Percentiles rank a stretch among this genome's conserved stretches.
phyloP scores from a whole-genome alignment of 2,888 invertebrate species.

The Orthonevra nobilis region DNA sequence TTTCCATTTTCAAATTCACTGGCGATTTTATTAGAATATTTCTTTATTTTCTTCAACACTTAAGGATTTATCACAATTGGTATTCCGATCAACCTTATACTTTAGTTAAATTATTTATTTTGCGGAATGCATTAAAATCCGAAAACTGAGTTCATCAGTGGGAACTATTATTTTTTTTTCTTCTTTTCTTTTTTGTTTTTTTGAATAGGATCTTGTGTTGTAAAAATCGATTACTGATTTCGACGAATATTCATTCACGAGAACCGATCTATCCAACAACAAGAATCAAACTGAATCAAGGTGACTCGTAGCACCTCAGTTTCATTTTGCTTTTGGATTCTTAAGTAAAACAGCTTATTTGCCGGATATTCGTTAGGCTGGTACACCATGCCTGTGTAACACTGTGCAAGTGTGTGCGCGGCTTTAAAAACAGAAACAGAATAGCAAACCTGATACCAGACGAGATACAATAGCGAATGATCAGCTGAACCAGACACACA shows the following conservation, averaged over 20 bases:
- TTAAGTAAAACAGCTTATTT: conserved; percentile 55
- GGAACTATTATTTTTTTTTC: too few species aligned
- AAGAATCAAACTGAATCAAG: conserved; percentile 79
- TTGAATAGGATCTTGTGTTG: conserved; percentile 59
- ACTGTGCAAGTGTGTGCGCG: conserved; percentile 33
- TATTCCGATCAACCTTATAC: conserved; percentile 40
- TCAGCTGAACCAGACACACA: conserved; percentile 52
- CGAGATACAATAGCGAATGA: conserved; percentile 30
- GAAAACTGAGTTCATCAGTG: conserved; percentile 15
- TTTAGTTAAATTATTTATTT: conserved; percentile 18
- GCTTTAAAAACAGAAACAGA: conserved; percentile 25
- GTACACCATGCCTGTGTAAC: conserved; percentile 35
- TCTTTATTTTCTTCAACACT: conserved; percentile 1
- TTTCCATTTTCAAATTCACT: too few species aligned
- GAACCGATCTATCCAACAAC: conserved; percentile 80
- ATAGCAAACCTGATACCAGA: conserved; percentile 52
- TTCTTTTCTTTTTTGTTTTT: conserved; percentile 1
- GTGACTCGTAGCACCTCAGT: conserved; percentile 69
- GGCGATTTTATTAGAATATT: too few species aligned
- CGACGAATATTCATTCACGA: conserved; percentile 59
- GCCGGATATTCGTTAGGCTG: conserved; percentile 60
- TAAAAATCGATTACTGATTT: conserved; percentile 60
- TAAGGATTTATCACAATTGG: conserved; percentile 37
- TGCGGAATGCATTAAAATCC: conserved; percentile 8
- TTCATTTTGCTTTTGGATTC: conserved; percentile 62